Conservation (phyloP, 2,113 vertebrate genomes). For the Muntiacus muntjak region DNA sequence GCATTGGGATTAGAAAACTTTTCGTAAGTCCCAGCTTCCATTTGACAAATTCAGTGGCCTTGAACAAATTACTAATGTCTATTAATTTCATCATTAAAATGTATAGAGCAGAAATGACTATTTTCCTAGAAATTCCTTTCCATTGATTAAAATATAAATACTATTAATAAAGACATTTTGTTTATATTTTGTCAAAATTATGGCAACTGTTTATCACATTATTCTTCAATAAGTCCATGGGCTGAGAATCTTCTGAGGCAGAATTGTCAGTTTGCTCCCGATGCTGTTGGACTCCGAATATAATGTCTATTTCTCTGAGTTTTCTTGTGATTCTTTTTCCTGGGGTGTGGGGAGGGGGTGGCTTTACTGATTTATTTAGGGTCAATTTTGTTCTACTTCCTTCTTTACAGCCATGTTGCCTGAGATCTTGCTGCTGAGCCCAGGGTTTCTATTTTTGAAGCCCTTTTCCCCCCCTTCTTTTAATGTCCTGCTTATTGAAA, state of each 20-base stretch:
- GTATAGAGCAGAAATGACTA: background rate
- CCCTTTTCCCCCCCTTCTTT: background rate
- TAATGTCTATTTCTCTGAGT: background rate
- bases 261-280: background rate
- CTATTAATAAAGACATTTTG: background rate
- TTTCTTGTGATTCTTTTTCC: background rate
- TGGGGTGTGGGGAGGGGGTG: rapidly evolving
- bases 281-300: background rate
- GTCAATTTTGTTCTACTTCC: background rate
- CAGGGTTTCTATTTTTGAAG: background rate
- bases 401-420: background rate
- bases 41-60: background rate
- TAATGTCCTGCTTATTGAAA: background rate
- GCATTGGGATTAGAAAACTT: background rate
- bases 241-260: background rate
- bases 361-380: background rate
- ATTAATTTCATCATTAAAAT: background rate
- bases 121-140: background rate
- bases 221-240: background rate
- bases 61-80: background rate
- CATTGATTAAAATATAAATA: background rate
- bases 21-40: background rate
- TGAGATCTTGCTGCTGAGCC: background rate
- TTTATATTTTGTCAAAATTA: background rate
- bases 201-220: background rate